Conservation (phyloP, 2,113 vertebrate genomes). For the Morone saxatilis region DNA sequence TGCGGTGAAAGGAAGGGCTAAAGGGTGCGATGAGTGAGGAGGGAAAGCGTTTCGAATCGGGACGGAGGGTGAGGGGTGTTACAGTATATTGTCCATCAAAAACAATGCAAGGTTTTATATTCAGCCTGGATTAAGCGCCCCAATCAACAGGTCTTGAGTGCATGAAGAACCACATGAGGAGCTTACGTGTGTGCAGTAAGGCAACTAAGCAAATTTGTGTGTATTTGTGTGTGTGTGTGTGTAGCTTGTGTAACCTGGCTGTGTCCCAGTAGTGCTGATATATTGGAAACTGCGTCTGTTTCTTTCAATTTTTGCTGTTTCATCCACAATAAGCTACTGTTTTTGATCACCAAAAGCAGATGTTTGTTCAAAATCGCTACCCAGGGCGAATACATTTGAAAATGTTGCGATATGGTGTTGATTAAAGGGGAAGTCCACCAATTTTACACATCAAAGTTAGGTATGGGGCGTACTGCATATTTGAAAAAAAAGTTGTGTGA, state of each 20-base stretch:
- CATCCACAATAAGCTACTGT: constrained; percentile 1
- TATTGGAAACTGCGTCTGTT: constrained; percentile 21
- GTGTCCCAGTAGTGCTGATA: constrained; percentile 1
- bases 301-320: background rate
- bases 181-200: constrained; percentile 14
- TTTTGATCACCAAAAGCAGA: constrained; percentile 6
- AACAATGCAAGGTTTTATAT: constrained; percentile 55
- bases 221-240: background rate
- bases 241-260: constrained; percentile 13
- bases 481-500: background rate
- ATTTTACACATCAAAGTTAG: background rate
- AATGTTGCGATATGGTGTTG: background rate
- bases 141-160: constrained; percentile 42
- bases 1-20: constrained; percentile 43
- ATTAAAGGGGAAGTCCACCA: background rate
- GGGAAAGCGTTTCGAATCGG: constrained; percentile 42
- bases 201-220: constrained; percentile 3
- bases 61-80: constrained; percentile 37
- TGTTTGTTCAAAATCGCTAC: background rate
- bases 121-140: constrained; percentile 46
- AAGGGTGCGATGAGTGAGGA: constrained; percentile 43
- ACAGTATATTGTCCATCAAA: constrained; percentile 65
- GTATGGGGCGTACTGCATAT: too few relatives aligned
- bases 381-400: background rate
- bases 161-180: constrained; percentile 44